phyloP scores from a whole-genome alignment of 2,888 invertebrate genomes.

The Tetrapedia diversipes region DNA sequence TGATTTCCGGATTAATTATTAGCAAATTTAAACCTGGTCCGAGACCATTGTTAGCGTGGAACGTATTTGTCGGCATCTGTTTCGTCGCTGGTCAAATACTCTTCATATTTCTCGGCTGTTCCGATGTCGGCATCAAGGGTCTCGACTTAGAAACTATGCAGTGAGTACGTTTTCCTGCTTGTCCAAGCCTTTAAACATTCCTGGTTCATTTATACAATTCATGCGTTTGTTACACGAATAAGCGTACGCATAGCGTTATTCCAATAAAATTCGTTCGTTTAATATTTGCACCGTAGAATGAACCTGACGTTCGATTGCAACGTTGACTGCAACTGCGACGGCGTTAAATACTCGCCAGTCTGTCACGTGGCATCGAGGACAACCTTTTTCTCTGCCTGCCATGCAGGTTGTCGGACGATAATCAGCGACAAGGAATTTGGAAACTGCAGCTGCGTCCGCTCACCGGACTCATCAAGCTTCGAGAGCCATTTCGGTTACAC shows the following conservation, averaged over 20 bases:
- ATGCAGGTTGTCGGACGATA: slow-evolving; percentile 86
- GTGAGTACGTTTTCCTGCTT: slow-evolving; percentile 72
- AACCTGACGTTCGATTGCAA: slow-evolving; percentile 85
- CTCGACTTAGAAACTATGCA: slow-evolving; percentile 75
- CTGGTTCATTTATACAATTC: not conserved
- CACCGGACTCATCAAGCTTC: slow-evolving; percentile 2
- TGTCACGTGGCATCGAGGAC: slow-evolving; percentile 85
- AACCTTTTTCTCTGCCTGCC: slow-evolving; percentile 89
- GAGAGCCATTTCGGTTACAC: slow-evolving; percentile 12
- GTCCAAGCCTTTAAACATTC: not conserved
- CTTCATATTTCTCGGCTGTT: slow-evolving; percentile 85
- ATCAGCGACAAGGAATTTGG: slow-evolving; percentile 78
- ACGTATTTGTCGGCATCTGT: slow-evolving; percentile 85
- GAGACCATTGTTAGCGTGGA: slow-evolving; percentile 86
- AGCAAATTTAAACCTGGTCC: slow-evolving; percentile 86
- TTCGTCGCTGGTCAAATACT: slow-evolving; percentile 84
- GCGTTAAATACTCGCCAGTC: slow-evolving; percentile 86
- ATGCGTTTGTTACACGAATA: not conserved
- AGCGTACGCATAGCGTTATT: too few relatives aligned
- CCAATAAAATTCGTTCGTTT: not conserved
- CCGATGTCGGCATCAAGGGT: slow-evolving; percentile 80
- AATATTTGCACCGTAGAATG: slow-evolving; percentile 80
- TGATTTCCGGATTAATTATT: slow-evolving; percentile 85
- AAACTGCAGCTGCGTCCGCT: slow-evolving; percentile 75
- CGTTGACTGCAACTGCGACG: slow-evolving; percentile 85